Evolutionary conservation across 2,888 invertebrate species (phyloP), one percentile per base, ranked within the genome.

Genomic region (Eurytoma adleriae): DNA sequence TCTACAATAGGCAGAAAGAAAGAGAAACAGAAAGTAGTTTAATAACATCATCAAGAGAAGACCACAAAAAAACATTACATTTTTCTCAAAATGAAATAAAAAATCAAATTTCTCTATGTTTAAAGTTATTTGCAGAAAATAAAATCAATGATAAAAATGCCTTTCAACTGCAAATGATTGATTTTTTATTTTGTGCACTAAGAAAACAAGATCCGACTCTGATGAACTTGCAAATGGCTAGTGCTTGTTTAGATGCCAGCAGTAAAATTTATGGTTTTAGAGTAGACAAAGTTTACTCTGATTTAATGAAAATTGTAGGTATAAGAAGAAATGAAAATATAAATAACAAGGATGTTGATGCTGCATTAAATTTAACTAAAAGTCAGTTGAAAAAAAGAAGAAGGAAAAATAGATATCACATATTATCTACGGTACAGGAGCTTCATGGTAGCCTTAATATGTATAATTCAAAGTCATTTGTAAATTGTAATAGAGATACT

Each of bases 141-240:
- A 97, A 97, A 94, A 95, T 98, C 84, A 97, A 94, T 86, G 92
- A 94, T 69, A 96, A 97, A 88, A 98, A 98, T 92, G 98, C 97
- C 0, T 98, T 98, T 94, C 95, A 94, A 83, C 91, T 97, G 1
- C 95, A 96, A 83, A 92, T 98, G 67, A 97, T 98, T 85, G 97
- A 98, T 89, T 95, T 96, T 85, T 94, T 98, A 93, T 93, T 95
- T 0, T 94, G 94, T 24, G 93, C 97, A 91, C 88, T 97, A n/a
- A 92, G 93, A 59, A 93, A 94, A 72, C 94, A 94, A 86, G 94
- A 95, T 87, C 92, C 93, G 2, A 93, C 94, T 5, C 92, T 96
- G 91, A 95, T 95, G 79, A 94, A 94, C 86, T 92, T 96, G 70
- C 94, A 96, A 93, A 94, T 96, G 14, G 97, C 96, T 0, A 96